Evolutionary conservation across 2,797 vertebrate species (phyloP).

Genomic region (Otus scops): DNA sequence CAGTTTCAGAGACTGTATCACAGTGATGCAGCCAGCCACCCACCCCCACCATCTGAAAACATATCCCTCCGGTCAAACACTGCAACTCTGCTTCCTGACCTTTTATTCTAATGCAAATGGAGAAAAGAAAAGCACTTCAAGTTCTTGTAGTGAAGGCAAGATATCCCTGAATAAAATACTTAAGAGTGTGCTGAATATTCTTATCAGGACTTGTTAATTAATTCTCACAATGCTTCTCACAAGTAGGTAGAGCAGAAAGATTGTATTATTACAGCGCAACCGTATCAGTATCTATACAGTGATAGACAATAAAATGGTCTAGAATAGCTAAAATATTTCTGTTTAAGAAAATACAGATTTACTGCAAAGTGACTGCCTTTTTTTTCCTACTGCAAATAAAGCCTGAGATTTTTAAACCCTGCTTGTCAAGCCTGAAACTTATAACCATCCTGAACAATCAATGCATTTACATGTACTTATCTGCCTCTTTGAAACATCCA

Average conservation of each 20-base stretch:
- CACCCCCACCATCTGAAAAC: neutral
- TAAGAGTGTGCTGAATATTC: neutral
- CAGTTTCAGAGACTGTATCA: neutral
- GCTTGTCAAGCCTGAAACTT: neutral
- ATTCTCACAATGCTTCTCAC: neutral
- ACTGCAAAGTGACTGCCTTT: neutral
- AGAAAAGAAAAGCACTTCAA: neutral
- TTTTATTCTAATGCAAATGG: neutral
- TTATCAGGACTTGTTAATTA: constrained; percentile 34
- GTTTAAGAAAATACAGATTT: neutral
- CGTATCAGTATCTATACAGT: neutral
- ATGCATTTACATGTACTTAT: neutral
- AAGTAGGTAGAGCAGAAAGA: neutral
- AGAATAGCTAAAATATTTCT: constrained; percentile 5
- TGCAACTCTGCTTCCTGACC: neutral
- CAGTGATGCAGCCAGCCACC: neutral
- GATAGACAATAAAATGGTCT: neutral
- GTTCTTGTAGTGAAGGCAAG: neutral
- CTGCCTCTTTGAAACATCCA: neutral
- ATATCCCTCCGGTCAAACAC: neutral
- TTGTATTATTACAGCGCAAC: neutral
- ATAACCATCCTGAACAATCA: neutral
- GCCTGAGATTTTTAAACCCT: neutral
- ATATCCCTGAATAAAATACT: neutral
- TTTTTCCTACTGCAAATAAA: neutral